Conservation (phyloP, 1,140 invertebrate genomes). For the Hirudo medicinalis region DNA sequence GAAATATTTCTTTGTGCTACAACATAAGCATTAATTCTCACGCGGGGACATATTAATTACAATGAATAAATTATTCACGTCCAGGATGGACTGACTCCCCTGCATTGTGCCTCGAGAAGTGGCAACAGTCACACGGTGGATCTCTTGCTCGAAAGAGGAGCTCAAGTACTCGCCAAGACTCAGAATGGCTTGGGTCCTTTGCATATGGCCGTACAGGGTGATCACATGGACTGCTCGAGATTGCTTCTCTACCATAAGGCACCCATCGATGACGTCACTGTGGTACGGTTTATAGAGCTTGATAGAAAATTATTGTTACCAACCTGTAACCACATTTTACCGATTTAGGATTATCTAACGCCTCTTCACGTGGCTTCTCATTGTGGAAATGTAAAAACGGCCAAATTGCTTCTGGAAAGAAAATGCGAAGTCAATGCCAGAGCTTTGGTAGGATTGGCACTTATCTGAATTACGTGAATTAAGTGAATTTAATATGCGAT, state of each 20-base stretch:
- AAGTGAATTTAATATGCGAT: not conserved
- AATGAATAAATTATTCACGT: not conserved
- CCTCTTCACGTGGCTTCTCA: constrained; percentile 93
- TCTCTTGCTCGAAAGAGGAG: constrained; percentile 82
- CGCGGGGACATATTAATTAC: too few species aligned
- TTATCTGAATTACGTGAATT: too few species aligned
- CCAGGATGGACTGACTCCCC: constrained; percentile 82
- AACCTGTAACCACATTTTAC: not conserved
- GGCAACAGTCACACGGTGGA: constrained; percentile 76
- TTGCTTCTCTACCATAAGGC: constrained; percentile 88
- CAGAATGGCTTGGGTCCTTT: constrained; percentile 62
- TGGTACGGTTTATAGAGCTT: constrained; percentile 35
- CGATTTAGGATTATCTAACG: constrained; percentile 70
- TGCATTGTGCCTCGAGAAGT: constrained; percentile 84
- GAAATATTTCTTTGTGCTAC: too few species aligned
- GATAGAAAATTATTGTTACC: not conserved
- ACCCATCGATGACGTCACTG: constrained; percentile 95
- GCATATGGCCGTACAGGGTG: constrained; percentile 74
- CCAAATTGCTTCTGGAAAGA: constrained; percentile 79
- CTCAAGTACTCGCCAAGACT: constrained; percentile 50
- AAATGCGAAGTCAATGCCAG: constrained; percentile 43
- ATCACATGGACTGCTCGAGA: constrained; percentile 93
- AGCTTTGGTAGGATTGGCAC: constrained; percentile 17
- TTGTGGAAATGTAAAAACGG: constrained; percentile 79
- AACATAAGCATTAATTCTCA: too few species aligned